Base-by-base conservation (phyloP, 1,140 invertebrate genomes). In the Drosophila sp. region DNA sequence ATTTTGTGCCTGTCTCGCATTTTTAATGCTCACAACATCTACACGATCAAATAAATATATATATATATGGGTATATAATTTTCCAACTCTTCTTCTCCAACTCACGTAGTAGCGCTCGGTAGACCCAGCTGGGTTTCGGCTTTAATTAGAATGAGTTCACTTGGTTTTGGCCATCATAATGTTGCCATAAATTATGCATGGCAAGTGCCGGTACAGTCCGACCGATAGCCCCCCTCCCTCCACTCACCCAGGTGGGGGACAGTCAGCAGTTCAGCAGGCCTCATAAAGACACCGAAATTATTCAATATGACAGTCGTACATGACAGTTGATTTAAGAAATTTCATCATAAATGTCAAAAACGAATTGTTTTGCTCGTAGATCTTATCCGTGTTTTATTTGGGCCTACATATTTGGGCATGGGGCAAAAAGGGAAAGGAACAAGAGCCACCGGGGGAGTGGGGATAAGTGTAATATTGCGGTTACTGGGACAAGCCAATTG, bases 321-420 rank as follows among this genome's bases (percentile, higher is more conserved):
- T 86, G 86, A 90, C 86, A 90, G 86, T 90, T 90, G 78, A 78
- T 87, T 87, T 87, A 55, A 78, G 66, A 90, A 90, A 90, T 90
- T 80, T 83, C 77, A 79, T 90, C 87, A 90, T 90, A 90, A 90
- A 90, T 83, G 87, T 90, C 87, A 90, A 87, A 90, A 90, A 38
- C 75, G 60, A 81, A 86, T 86, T 73, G 77, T 62, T 76, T 66
- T 33, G 70, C 73, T 71, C 89, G 87, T 90, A 80, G 86, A 90
- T 90, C 86, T 90, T 90, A 87, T 90, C 86, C 79, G 40, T 71
- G 68, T 76, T 70, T 64, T 63, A 58, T 54, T 61, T 50, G 60
- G 50, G 68, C 50, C 55, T 56, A 54, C 33, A 25, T 27, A 50
- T 50, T 50, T 50, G 23, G 44, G 17, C 44, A 60, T 50, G n/a